Evolutionary conservation across 2,113 vertebrate species (phyloP).

Genomic region (Myodes glareolus): DNA sequence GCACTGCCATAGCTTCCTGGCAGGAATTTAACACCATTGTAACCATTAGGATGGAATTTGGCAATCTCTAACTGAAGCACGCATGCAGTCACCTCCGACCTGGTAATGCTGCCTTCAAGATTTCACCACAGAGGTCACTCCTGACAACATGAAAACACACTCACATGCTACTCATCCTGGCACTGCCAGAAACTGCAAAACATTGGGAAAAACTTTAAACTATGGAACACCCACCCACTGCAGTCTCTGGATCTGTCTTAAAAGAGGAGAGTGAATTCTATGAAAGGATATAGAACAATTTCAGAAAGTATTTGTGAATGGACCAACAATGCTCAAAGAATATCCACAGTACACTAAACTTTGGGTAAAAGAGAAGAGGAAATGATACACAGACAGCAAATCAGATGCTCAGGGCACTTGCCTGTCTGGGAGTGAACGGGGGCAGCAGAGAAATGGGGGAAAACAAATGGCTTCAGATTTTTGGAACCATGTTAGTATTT

Average conservation of each 20-base stretch:
- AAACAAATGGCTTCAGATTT: background rate
- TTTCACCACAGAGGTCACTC: background rate
- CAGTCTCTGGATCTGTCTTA: background rate
- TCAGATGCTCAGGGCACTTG: background rate
- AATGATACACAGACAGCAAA: background rate
- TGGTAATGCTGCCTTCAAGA: background rate
- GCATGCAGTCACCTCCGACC: background rate
- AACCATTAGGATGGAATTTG: background rate
- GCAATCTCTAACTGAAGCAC: background rate
- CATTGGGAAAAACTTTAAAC: background rate
- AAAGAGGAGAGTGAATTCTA: background rate
- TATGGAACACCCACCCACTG: background rate
- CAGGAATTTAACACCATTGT: background rate
- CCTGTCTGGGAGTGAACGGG: no score
- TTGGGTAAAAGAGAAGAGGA: background rate
- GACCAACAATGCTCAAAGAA: background rate
- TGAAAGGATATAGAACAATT: background rate
- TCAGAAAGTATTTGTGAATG: background rate
- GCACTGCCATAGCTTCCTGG: background rate
- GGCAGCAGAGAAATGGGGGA: background rate
- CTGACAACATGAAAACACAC: background rate
- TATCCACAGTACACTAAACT: background rate
- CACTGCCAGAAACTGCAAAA: background rate
- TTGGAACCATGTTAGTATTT: background rate
- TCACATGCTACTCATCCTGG: background rate